Evolutionary conservation across 2,797 vertebrate species (phyloP).

Genomic region (Microhierax caerulescens): DNA sequence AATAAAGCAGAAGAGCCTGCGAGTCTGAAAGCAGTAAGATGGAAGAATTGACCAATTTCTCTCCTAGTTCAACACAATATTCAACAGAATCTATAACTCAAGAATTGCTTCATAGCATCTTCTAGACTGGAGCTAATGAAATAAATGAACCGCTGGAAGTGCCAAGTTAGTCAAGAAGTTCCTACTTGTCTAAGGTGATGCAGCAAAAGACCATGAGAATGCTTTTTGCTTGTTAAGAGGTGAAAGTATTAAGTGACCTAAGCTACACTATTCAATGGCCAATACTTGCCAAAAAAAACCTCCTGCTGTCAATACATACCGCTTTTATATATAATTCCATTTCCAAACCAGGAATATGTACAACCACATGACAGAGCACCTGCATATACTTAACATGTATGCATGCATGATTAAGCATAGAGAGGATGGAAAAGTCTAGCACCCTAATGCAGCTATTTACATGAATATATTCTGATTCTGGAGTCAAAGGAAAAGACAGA

Average conservation of each 20-base stretch:
- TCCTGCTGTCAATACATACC: fast-evolving
- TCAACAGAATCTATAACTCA: background rate
- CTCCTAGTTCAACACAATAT: background rate
- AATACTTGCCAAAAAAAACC: background rate
- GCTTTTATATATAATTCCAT: background rate
- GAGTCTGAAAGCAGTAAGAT: constrained; percentile 5
- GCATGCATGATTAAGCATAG: fast-evolving
- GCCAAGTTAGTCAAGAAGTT: background rate
- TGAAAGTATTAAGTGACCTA: background rate
- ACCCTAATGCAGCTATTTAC: background rate
- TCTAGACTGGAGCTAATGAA: background rate
- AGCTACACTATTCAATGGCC: background rate
- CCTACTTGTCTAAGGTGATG: background rate
- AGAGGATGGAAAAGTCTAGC: background rate
- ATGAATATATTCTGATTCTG: background rate
- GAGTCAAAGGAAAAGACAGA: background rate
- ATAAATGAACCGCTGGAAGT: background rate
- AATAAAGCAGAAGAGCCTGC: constrained; percentile 15
- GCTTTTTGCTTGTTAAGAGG: background rate
- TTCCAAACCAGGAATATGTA: background rate
- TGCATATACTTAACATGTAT: fast-evolving
- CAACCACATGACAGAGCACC: fast-evolving
- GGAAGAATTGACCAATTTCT: background rate
- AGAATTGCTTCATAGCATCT: background rate
- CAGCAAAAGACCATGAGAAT: background rate